Base-by-base conservation (phyloP, 2,797 vertebrate genomes). In the Takifugu rubripes region DNA sequence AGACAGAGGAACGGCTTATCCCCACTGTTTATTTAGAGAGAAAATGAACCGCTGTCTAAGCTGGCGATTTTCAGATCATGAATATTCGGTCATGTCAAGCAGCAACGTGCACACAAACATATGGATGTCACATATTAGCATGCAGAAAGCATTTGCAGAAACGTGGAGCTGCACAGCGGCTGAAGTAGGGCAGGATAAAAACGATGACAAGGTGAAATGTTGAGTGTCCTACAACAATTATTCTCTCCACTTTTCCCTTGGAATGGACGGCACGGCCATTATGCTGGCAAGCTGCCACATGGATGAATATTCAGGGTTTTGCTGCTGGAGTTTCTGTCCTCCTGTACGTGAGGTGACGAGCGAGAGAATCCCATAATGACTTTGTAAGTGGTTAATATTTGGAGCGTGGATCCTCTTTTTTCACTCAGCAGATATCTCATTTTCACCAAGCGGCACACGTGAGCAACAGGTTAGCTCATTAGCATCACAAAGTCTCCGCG, bases 181-280 rank as follows among this genome's bases (percentile, higher is more conserved):
- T 51, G 62, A 72, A 83, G 65, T 43, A 64, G 55, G 82, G 61
- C 12, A 14, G 15, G n/a, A 16, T 26, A 21, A 56, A 75, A 74
- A 70, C 64, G 81, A 77, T 67, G 72, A 80, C 66, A 54, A 72
- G 74, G 73, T 81, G 79, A 86, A 79, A 79, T 72, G 77, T 77
- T 68, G 75, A 82, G 82, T 57, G 61, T 84, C 54, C 75, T 55
- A 26, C 72, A 67, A 71, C 49, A 81, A 82, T 74, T 78, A 80
- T 72, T 81, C 66, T 66, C 62, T 71, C 63, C 65, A 72, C 59
- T 73, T 65, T 68, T 62, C 66, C 51, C 40, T 58, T 45, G 21
- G 57, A 75, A 67, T 59, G 64, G 68, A 76, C 62, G 2, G 54
- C 48, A 47, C 64, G 69, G 70, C 85, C 81, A 88, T 85, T 83